Evolutionary conservation across 1,140 invertebrate species (phyloP), one percentile per base, ranked within the genome.

Genomic region (Ostrea denselamellosa): DNA sequence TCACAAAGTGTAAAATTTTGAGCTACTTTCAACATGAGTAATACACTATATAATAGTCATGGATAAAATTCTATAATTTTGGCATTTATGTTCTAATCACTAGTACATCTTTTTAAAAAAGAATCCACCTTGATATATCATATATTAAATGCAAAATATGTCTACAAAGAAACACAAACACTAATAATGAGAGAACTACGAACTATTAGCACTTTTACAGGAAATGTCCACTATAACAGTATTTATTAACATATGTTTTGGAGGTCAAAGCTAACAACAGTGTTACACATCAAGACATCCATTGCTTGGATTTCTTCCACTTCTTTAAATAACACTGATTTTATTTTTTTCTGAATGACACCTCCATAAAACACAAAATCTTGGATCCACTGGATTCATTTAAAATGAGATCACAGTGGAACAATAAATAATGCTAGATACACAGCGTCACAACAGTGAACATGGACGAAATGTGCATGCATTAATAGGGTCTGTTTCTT

Each of bases 401-500:
- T 77, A 12, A 62, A 17, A 62, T 34, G 22, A 77, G 68, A 77
- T 77, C 68, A 77, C 68, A 77, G 68, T 77, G 68, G 68, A 77
- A 77, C 12, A 77, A 62, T 19, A 62, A 62, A 62, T 19, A 77
- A 77, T 77, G 68, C 68, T 25, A 14, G 14, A 10, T 12, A 77
- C 68, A 77, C 68, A 77, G 25, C 25, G 68, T 77, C 68, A 77
- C 68, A 77, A 77, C 68, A 77, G 28, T 77, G 28, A 77, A 77
- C 68, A 77, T 77, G 68, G 68, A 77, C 68, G 17, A 10, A 28
- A 28, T 77, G 68, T 77, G 68, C 68, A 77, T 77, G 68, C 68
- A 77, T 22, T 25, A n/a, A n/a, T n/a, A 62, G 58, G 58, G 34
- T 5, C 34, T 44, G 2, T 44, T 44, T 44, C 34, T 44, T 44